A percentile compares a stretch with the other conserved stretches of the same genome.
phyloP scores from a whole-genome alignment of 2,113 vertebrate genomes.

The Crotalus viridis region DNA sequence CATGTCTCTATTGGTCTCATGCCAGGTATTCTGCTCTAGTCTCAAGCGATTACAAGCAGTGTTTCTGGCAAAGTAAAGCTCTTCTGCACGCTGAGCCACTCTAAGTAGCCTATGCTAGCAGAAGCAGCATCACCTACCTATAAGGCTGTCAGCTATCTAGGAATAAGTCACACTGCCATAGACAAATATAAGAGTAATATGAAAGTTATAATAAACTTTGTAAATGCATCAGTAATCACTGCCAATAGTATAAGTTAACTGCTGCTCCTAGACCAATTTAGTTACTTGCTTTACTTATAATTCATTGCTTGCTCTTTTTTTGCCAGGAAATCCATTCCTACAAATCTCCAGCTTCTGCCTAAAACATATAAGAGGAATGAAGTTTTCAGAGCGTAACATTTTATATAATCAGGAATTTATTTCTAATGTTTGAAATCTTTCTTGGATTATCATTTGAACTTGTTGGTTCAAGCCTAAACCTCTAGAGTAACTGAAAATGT shows the following conservation, averaged over 20 bases:
- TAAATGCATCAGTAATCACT: neutral
- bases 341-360: neutral
- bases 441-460: neutral
- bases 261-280: neutral
- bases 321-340: neutral
- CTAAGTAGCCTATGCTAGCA: neutral
- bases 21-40: neutral
- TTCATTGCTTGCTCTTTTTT: neutral
- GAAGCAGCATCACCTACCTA: neutral
- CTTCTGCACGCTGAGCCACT: neutral
- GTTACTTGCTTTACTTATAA: neutral
- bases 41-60: neutral
- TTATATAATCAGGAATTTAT: neutral
- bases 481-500: neutral
- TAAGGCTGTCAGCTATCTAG: neutral
- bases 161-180: neutral
- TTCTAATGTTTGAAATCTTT: neutral
- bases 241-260: neutral
- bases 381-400: neutral
- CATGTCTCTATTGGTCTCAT: neutral
- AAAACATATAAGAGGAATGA: neutral
- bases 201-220: neutral
- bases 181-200: neutral
- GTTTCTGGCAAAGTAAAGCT: neutral
- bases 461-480: neutral